These are phyloP conservation scores for Albula goreensis DNA, from an alignment of 2,113 vertebrate species.

Conservation along the genomic window DNA sequence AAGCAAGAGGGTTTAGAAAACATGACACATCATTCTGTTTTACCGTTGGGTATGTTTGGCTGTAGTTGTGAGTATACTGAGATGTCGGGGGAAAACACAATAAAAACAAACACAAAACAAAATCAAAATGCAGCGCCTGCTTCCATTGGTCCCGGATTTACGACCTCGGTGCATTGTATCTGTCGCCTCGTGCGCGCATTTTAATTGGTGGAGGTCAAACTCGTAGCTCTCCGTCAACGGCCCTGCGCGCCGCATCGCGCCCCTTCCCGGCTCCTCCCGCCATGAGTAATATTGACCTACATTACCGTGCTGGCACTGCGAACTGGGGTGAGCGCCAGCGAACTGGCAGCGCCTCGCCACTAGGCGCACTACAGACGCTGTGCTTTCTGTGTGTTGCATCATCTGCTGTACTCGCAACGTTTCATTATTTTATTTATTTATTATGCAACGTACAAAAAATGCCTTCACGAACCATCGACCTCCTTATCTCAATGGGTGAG, in stretches of 20 bases:
- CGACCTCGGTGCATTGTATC: background rate
- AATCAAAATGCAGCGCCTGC: too few relatives aligned
- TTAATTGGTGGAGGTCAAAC: background rate
- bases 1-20: too few relatives aligned
- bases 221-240: background rate
- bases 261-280: background rate
- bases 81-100: too few relatives aligned
- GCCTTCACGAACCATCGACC: background rate
- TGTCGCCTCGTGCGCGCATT: background rate
- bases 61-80: too few relatives aligned
- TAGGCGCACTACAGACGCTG: background rate
- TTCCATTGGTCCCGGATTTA: background rate
- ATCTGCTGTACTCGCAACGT: background rate
- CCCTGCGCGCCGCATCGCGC: background rate
- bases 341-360: slow-evolving; percentile 19
- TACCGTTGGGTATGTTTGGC: too few relatives aligned
- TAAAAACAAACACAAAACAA: too few relatives aligned
- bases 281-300: slow-evolving; percentile 29
- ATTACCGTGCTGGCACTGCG: slow-evolving; percentile 22
- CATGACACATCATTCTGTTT: too few relatives aligned
- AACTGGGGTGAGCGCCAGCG: background rate
- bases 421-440: slow-evolving; percentile 20
- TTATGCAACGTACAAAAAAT: slow-evolving; percentile 25
- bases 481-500: background rate
- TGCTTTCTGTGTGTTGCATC: slow-evolving; percentile 29